Conservation (phyloP, 2,797 vertebrate species). For the Hemitrygon akajei region DNA sequence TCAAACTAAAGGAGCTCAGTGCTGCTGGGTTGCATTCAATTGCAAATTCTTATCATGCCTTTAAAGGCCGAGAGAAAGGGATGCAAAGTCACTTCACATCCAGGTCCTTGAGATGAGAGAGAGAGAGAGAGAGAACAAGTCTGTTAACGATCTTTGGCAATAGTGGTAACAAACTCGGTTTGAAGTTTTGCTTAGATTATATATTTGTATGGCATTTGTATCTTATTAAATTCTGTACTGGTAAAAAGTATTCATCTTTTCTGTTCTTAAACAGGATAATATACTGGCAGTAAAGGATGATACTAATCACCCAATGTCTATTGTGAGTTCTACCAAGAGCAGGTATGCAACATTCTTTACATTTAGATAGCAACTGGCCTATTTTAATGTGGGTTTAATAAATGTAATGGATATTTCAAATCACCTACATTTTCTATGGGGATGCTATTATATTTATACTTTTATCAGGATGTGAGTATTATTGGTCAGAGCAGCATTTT, state of each 20-base stretch:
- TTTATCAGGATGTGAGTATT: too few species aligned
- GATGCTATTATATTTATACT: too few species aligned
- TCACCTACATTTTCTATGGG: too few species aligned
- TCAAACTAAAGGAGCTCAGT: background rate
- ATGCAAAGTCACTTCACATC: background rate
- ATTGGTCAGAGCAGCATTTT: too few species aligned
- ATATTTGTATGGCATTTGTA: background rate
- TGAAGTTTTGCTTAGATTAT: background rate
- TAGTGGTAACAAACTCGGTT: background rate
- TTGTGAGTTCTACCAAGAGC: conserved; percentile 98
- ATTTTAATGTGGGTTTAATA: background rate
- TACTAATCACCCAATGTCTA: conserved; percentile 81
- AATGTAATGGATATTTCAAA: too few species aligned
- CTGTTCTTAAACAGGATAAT: conserved; percentile 69
- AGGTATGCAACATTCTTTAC: conserved; percentile 60
- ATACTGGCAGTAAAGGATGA: conserved; percentile 84
- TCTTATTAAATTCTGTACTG: background rate
- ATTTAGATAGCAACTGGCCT: background rate
- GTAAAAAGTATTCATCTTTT: conserved; percentile 19
- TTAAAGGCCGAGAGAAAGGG: background rate
- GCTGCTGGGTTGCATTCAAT: background rate
- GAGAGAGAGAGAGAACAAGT: too few species aligned
- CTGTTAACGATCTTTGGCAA: background rate
- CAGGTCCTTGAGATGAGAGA: background rate
- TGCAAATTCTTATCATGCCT: background rate